These are phyloP conservation scores for Notodonta ziczac DNA, from an alignment of 2,888 invertebrate genomes.

Conservation along the genomic window DNA sequence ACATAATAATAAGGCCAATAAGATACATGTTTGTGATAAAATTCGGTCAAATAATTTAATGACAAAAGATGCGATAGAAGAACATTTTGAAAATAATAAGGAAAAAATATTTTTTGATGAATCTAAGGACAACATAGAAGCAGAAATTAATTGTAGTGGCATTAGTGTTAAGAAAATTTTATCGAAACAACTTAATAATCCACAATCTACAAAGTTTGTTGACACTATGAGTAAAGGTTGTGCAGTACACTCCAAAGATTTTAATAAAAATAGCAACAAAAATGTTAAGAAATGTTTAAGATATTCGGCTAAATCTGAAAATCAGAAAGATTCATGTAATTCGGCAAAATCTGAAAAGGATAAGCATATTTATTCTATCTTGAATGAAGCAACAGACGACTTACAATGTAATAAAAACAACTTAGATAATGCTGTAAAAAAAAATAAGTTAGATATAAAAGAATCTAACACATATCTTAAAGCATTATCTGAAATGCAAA, in stretches of 20 bases:
- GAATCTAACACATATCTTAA: constrained; percentile 5
- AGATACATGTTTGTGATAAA: not conserved
- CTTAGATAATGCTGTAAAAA: not conserved
- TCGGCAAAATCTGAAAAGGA: not conserved
- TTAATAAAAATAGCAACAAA: not conserved
- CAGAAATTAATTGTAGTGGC: not conserved
- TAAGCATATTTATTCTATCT: not conserved
- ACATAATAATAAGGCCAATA: not conserved
- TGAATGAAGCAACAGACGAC: constrained; percentile 4
- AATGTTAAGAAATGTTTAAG: constrained; percentile 10
- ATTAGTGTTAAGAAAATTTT: not conserved
- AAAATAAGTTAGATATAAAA: constrained; percentile 3
- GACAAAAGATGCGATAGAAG: constrained; percentile 5
- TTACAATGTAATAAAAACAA: not conserved
- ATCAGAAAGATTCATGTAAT: constrained; percentile 5
- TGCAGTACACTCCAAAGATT: not conserved
- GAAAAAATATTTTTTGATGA: not conserved
- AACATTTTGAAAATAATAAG: not conserved
- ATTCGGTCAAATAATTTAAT: constrained; percentile 1
- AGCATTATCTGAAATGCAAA: constrained; percentile 5
- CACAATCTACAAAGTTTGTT: not conserved
- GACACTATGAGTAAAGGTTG: not conserved
- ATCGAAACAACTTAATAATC: not conserved
- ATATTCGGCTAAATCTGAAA: not conserved
- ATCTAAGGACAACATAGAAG: not conserved